Base-by-base conservation (phyloP, 2,113 vertebrate genomes). In the Balaeniceps rex region DNA sequence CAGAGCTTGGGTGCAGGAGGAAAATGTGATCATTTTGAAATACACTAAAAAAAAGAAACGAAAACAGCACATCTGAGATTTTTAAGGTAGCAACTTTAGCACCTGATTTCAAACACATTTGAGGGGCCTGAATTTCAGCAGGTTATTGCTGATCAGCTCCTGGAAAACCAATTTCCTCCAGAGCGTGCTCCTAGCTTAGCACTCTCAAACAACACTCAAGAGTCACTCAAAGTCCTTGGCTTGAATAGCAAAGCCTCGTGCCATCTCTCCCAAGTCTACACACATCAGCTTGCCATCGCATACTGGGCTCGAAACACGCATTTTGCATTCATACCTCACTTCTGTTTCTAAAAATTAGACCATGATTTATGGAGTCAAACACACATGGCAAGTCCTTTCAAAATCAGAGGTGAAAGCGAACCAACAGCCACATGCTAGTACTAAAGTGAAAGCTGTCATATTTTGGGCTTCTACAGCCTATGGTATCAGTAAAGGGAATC, bases 341-440 rank as follows among this genome's bases (percentile, higher is more conserved):
- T 95, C 42, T 46, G 16, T 57, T 91, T 31, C 86, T 70, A 88
- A 90, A 92, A 88, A 89, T 80, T 89, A 46, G 38, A 78, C 63
- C 14, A 11, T 49, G 7, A 91, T 86, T 94, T 89, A 96, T 64
- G 31, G 78, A 61, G 51, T 90, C 66, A 83, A 92, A 54, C 51
- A 90, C 36, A n/a, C 70, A 90, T 47, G 11, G 34, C 66, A 65
- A 83, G 64, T 61, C 85, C 42, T 63, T 38, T 83, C 42, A 77
- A 61, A 91, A 55, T 55, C 58, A 64, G 88, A 88, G 47, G 33
- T 69, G 58, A 93, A 96, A 96, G 71, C 24, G 88, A 96, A 91
- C 31, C 52, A 68, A 87, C 79, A 93, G 77, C 94, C 95, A 94
- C 85, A 95, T 92, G 90, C 68, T 76, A 71, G 22, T 17, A 40